Percentiles rank a stretch among this genome's conserved stretches.
These are phyloP conservation scores for Lepidocyrtinus sp. DNA, from an alignment of 2,888 invertebrate species.

Conservation along the genomic window DNA sequence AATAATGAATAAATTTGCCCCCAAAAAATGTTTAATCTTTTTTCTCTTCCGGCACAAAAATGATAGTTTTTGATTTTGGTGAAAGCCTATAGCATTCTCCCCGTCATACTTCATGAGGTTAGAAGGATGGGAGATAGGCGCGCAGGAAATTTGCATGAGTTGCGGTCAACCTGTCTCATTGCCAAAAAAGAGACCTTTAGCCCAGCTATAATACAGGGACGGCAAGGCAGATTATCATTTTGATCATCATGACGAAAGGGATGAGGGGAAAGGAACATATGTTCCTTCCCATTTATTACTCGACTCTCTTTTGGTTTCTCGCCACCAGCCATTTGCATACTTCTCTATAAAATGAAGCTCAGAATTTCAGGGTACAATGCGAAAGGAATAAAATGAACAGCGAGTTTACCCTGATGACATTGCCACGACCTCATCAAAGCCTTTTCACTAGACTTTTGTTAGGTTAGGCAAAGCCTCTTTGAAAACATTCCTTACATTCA, in stretches of 20 bases:
- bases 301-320: not conserved
- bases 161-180: constrained; percentile 38
- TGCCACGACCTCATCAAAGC: not conserved
- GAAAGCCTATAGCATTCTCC: too few species aligned
- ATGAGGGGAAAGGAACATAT: not conserved
- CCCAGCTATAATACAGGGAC: not conserved
- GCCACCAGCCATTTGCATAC: not conserved
- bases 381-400: not conserved
- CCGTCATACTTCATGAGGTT: too few species aligned
- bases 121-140: too few species aligned
- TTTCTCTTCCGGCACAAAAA: too few species aligned
- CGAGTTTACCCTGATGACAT: not conserved
- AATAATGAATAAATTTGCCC: too few species aligned
- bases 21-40: too few species aligned
- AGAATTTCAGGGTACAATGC: not conserved
- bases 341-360: too few species aligned
- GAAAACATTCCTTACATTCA: too few species aligned
- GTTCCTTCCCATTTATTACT: not conserved
- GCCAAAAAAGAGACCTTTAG: constrained; percentile 20
- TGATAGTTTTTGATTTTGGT: too few species aligned
- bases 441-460: not conserved
- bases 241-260: not conserved
- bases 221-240: not conserved
- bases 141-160: constrained; percentile 47
- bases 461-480: too few species aligned